These are phyloP conservation scores for Epinephelus lanceolatus DNA, from an alignment of 2,113 vertebrate species.

Conservation along the genomic window DNA sequence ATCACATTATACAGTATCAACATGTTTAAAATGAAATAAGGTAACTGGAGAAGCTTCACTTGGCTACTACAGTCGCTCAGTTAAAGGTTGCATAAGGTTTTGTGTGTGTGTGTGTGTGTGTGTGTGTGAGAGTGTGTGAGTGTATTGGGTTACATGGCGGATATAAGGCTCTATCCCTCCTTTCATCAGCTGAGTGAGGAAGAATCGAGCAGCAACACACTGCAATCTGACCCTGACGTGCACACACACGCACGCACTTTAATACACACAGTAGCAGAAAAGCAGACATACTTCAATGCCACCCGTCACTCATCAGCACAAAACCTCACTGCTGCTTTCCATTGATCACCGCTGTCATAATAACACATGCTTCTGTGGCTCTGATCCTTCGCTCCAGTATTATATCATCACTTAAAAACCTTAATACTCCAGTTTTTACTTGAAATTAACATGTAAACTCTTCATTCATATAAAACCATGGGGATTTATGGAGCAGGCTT, in stretches of 20 bases:
- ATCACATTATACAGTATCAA: slow-evolving; percentile 47
- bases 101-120: slow-evolving; percentile 29
- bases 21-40: slow-evolving; percentile 45
- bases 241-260: slow-evolving; percentile 14
- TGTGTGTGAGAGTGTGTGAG: slow-evolving; percentile 28
- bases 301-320: slow-evolving; percentile 26
- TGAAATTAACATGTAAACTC: slow-evolving; percentile 3
- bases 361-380: background rate
- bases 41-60: slow-evolving; percentile 50
- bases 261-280: slow-evolving; percentile 42
- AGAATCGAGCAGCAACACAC: slow-evolving; percentile 43
- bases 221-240: slow-evolving; percentile 66
- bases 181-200: slow-evolving; percentile 77
- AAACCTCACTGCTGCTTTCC: slow-evolving; percentile 54
- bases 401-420: slow-evolving; percentile 1
- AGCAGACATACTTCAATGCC: slow-evolving; percentile 20
- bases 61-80: slow-evolving; percentile 22
- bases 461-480: background rate
- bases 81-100: slow-evolving; percentile 59
- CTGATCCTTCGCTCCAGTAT: background rate
- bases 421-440: slow-evolving; percentile 7
- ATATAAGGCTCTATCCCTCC: slow-evolving; percentile 61
- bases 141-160: slow-evolving; percentile 68
- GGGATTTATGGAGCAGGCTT: background rate
- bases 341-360: slow-evolving; percentile 27